Evolutionary conservation across 2,888 invertebrate species (phyloP).

Genomic region (Plebejus anna): DNA sequence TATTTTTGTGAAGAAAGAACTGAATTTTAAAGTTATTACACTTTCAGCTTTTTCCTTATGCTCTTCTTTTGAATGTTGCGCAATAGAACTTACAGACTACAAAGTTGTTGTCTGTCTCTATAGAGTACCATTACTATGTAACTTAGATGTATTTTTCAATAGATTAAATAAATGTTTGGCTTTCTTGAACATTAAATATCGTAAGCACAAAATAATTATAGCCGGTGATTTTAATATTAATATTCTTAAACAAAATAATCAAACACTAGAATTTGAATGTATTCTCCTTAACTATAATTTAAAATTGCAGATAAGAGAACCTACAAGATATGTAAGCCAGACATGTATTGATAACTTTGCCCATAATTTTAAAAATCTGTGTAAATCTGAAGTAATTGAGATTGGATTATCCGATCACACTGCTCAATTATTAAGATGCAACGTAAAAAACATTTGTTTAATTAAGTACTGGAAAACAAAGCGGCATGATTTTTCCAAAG

Average conservation of each 20-base stretch:
- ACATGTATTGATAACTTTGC: not conserved
- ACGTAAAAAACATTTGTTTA: not conserved
- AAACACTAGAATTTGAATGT: no score
- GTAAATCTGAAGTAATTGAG: conserved; percentile 15
- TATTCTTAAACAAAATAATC: no score
- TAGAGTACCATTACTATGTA: not conserved
- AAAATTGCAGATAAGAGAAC: no score
- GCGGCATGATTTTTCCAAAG: not conserved
- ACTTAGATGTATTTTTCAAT: not conserved
- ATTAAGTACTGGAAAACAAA: not conserved
- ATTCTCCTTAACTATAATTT: no score
- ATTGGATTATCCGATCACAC: not conserved
- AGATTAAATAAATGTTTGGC: not conserved
- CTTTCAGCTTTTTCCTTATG: not conserved
- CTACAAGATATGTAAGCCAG: no score
- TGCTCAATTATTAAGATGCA: not conserved
- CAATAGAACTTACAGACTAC: not conserved
- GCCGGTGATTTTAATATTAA: no score
- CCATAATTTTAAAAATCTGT: not conserved
- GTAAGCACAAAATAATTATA: not conserved
- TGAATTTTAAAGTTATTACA: not conserved
- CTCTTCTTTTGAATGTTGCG: not conserved
- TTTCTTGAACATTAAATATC: not conserved
- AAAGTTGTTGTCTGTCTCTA: not conserved
- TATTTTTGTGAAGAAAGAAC: not conserved